phyloP scores from a whole-genome alignment of 2,797 vertebrate species.

The Propithecus perrieri region DNA sequence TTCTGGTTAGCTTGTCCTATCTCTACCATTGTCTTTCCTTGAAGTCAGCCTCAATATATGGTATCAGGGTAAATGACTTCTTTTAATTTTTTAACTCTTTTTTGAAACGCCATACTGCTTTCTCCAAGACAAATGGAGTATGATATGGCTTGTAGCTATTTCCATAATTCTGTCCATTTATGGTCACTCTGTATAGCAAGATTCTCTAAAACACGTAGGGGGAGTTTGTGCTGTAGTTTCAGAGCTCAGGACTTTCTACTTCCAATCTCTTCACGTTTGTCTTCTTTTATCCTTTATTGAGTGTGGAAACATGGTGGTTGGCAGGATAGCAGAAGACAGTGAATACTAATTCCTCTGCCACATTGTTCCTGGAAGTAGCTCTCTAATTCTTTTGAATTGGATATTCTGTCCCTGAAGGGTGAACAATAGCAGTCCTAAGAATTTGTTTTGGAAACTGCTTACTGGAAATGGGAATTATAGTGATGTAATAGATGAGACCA shows the following conservation, averaged over 20 bases:
- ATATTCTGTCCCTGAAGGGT: not conserved
- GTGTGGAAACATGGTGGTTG: accelerated
- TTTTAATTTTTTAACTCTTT: not conserved
- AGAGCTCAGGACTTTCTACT: not conserved
- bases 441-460: constrained; percentile 33
- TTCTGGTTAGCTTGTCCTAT: not conserved
- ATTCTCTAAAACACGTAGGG: not conserved
- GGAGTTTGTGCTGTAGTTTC: not conserved
- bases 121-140: not conserved
- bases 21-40: not conserved
- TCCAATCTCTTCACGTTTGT: not conserved
- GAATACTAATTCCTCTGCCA: not conserved
- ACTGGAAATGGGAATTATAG: constrained; percentile 52
- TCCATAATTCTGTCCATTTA: not conserved
- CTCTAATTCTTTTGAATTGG: not conserved
- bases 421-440: not conserved
- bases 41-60: not conserved
- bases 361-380: not conserved
- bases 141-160: not conserved
- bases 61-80: not conserved
- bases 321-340: not conserved
- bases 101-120: not conserved
- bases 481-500: constrained; percentile 37
- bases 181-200: not conserved
- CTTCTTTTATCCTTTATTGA: not conserved